phyloP scores from a whole-genome alignment of 2,888 invertebrate species.

The Synanthedon tipuliformis region DNA sequence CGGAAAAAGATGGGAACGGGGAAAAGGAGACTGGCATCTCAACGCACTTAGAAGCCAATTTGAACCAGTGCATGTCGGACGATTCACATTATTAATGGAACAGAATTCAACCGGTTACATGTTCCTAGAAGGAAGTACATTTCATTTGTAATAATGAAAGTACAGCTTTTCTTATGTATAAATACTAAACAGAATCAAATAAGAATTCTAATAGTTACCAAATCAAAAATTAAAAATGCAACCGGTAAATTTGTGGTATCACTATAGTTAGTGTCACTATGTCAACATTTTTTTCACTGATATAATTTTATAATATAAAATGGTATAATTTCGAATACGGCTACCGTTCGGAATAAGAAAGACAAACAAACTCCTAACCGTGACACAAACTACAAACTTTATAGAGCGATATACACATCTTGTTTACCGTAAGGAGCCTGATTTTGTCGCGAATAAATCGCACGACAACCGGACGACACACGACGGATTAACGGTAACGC shows the following conservation, averaged over 20 bases:
- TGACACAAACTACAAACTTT: constrained; percentile 13
- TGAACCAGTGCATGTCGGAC: neutral
- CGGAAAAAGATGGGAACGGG: constrained; percentile 27
- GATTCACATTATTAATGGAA: neutral
- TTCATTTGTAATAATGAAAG: too few relatives aligned
- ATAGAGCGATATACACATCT: constrained; percentile 16
- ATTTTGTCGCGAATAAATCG: constrained; percentile 61
- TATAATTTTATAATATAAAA: too few relatives aligned
- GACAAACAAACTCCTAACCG: neutral
- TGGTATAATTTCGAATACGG: too few relatives aligned
- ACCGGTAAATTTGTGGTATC: too few relatives aligned
- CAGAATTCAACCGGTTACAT: neutral
- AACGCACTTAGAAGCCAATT: too few relatives aligned
- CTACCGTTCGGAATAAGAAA: neutral
- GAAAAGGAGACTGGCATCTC: constrained; percentile 14
- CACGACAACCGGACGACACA: constrained; percentile 19
- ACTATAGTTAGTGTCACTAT: too few relatives aligned
- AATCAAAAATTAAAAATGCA: too few relatives aligned
- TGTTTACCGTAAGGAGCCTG: constrained; percentile 52
- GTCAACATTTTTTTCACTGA: too few relatives aligned
- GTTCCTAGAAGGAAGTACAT: too few relatives aligned
- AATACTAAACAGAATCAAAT: too few relatives aligned
- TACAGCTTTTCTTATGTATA: too few relatives aligned
- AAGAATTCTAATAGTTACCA: too few relatives aligned
- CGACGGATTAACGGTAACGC: constrained; percentile 45